phyloP scores from a whole-genome alignment of 2,113 vertebrate species.

The Catagonus wagneri region DNA sequence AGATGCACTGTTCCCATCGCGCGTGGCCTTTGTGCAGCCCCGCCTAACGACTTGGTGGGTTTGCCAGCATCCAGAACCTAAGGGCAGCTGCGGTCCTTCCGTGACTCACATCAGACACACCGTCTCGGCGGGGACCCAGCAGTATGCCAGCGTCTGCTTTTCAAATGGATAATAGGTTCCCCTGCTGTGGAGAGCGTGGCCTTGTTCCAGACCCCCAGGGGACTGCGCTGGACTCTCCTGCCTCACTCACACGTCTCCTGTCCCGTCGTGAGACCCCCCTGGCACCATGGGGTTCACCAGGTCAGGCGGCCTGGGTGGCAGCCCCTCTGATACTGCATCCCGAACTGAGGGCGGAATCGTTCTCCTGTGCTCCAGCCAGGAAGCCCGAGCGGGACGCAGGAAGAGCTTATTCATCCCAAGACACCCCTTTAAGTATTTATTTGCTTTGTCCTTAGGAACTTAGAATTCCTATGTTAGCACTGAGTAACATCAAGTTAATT shows the following conservation, averaged over 20 bases:
- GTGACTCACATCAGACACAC: background rate
- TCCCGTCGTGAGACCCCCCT: background rate
- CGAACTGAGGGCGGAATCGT: background rate
- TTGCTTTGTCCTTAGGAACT: background rate
- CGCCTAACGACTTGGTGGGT: too few relatives aligned
- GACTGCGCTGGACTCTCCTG: background rate
- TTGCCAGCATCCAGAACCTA: background rate
- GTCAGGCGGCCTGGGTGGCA: background rate
- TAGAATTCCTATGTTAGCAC: background rate
- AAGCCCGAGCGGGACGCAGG: background rate
- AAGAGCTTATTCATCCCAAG: background rate
- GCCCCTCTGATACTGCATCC: background rate
- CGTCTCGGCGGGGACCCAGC: background rate
- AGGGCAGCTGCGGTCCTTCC: too few relatives aligned
- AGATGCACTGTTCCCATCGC: fast-evolving
- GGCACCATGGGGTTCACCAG: fast-evolving
- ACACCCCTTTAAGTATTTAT: background rate
- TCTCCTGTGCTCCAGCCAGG: background rate
- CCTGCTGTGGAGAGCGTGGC: fast-evolving
- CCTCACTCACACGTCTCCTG: background rate
- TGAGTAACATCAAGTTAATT: background rate
- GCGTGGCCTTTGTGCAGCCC: fast-evolving
- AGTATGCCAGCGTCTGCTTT: background rate
- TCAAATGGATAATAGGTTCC: background rate
- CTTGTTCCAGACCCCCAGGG: background rate